These are phyloP conservation scores for Synanthedon myopaeformis DNA, from an alignment of 2,888 invertebrate genomes.

Conservation along the genomic window DNA sequence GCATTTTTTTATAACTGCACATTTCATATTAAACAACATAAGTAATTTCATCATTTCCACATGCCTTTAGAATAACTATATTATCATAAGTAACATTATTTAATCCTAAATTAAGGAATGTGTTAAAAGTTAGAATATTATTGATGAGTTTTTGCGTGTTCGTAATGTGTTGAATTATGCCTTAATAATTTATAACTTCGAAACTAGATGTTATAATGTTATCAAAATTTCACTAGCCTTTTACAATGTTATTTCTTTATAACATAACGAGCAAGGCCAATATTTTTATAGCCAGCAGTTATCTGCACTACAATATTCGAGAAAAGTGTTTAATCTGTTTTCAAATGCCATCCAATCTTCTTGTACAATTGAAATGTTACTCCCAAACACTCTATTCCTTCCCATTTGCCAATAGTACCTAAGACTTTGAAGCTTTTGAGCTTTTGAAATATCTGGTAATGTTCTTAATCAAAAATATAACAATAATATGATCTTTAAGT, in stretches of 20 bases:
- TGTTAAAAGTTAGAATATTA: too few relatives aligned
- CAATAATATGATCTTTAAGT: neutral
- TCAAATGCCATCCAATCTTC: neutral
- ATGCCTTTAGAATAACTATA: too few relatives aligned
- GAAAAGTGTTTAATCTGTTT: neutral
- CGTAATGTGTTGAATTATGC: slow-evolving; percentile 25
- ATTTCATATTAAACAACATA: too few relatives aligned
- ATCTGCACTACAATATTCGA: neutral
- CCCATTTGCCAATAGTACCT: slow-evolving; percentile 14
- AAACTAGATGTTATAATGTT: slow-evolving; percentile 56
- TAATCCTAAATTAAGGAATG: too few relatives aligned
- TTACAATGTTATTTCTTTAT: slow-evolving; percentile 57
- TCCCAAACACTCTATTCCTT: slow-evolving; percentile 21
- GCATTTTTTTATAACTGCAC: too few relatives aligned
- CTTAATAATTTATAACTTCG: slow-evolving; percentile 54
- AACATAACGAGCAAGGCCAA: slow-evolving; percentile 59
- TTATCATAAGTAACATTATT: neutral
- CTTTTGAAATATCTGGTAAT: neutral
- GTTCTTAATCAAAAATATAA: neutral
- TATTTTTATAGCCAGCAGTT: slow-evolving; percentile 29
- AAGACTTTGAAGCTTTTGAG: slow-evolving; percentile 3
- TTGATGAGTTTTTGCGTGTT: neutral
- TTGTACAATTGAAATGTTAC: neutral
- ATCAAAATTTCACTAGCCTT: slow-evolving; percentile 71
- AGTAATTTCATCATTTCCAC: too few relatives aligned